Evolutionary conservation across 2,888 invertebrate genomes (phyloP).

Genomic region (Halocaridina rubra): DNA sequence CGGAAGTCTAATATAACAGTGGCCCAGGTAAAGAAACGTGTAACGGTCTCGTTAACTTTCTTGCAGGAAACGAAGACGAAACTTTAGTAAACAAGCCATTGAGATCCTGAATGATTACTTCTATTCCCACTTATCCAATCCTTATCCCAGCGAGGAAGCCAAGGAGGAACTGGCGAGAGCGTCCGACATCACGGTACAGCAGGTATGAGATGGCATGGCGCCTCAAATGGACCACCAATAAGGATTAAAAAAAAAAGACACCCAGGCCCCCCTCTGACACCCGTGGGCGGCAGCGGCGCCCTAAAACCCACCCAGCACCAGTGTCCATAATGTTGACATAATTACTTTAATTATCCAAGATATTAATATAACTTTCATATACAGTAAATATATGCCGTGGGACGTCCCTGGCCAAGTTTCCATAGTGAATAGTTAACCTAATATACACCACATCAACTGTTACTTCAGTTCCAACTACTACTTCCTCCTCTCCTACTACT

Average conservation of each 20-base stretch:
- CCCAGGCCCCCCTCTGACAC: constrained; percentile 25
- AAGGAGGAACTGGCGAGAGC: constrained; percentile 99
- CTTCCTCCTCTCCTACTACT: not conserved
- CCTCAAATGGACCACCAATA: constrained; percentile 10
- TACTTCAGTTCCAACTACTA: not conserved
- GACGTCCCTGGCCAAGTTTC: not conserved
- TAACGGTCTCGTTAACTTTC: constrained; percentile 58
- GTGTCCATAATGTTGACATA: not conserved
- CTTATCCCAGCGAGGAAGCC: constrained; percentile 99
- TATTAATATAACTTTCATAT: not conserved
- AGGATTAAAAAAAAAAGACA: too few relatives aligned
- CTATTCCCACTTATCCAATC: constrained; percentile 99
- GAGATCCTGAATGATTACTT: constrained; percentile 99
- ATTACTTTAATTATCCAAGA: not conserved
- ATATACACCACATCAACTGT: not conserved
- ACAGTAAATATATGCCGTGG: not conserved
- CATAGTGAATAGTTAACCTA: not conserved
- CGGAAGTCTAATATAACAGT: constrained; percentile 99
- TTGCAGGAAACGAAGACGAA: constrained; percentile 75
- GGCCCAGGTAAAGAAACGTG: constrained; percentile 78
- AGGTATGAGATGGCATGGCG: constrained; percentile 84
- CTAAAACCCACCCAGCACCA: not conserved
- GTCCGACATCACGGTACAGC: constrained; percentile 97
- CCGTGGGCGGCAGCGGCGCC: constrained; percentile 38
- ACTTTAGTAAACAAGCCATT: constrained; percentile 91